A percentile compares a stretch with the other conserved stretches of the same genome.
Evolutionary conservation across 2,888 invertebrate genomes (phyloP).

Genomic region (Torymus texanus): DNA sequence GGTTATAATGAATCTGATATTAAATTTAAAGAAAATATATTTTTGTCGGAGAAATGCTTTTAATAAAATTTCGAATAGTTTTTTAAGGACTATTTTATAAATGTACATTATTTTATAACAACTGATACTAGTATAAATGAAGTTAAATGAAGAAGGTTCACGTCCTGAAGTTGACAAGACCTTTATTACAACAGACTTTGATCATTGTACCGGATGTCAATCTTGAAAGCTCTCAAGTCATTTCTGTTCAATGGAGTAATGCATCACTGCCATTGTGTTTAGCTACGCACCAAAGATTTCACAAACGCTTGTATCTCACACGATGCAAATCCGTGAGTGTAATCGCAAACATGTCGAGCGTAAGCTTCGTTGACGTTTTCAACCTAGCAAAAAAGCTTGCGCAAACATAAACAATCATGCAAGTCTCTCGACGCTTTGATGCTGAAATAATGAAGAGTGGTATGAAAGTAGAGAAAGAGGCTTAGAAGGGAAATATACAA

Average conservation of each 20-base stretch:
- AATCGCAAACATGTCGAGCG: conserved; percentile 3
- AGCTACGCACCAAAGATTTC: background rate
- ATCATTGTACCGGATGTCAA: conserved; percentile 41
- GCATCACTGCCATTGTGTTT: conserved; percentile 33
- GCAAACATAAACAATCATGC: background rate
- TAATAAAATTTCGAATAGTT: too few relatives aligned
- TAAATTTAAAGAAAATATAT: too few relatives aligned
- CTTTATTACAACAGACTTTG: conserved; percentile 50
- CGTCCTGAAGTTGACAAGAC: background rate
- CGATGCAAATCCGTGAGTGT: conserved; percentile 29
- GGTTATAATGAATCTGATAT: too few relatives aligned
- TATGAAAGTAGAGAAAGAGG: background rate
- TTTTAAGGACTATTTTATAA: too few relatives aligned
- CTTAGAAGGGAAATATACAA: too few relatives aligned
- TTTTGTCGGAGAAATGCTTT: too few relatives aligned
- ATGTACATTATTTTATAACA: too few relatives aligned
- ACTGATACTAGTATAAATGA: too few relatives aligned
- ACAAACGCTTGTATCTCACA: background rate
- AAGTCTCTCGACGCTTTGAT: background rate
- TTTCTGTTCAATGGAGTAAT: conserved; percentile 52
- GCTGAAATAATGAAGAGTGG: background rate
- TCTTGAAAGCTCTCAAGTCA: conserved; percentile 52
- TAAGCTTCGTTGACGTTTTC: background rate
- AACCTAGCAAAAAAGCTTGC: background rate
- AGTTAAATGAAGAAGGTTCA: too few relatives aligned